These are phyloP conservation scores for Helogale parvula DNA, from an alignment of 2,113 vertebrate genomes.

Conservation along the genomic window DNA sequence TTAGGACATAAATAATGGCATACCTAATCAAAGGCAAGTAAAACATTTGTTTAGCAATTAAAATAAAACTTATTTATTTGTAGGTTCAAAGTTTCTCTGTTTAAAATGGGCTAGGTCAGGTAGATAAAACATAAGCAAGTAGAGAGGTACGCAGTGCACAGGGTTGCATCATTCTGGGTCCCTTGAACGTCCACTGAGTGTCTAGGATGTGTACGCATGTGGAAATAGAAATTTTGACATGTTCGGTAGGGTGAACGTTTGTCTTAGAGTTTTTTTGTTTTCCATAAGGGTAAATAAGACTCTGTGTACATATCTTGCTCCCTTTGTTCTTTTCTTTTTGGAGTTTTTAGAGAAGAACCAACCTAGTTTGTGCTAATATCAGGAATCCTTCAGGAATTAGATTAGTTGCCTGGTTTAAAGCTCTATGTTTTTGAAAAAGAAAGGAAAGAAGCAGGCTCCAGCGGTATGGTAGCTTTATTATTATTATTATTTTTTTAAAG, in stretches of 20 bases:
- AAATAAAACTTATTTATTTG: slow-evolving; percentile 49
- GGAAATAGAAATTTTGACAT: not conserved
- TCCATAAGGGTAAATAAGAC: not conserved
- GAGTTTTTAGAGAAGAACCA: not conserved
- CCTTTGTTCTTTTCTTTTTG: not conserved
- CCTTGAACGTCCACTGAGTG: not conserved
- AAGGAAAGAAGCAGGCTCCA: not conserved
- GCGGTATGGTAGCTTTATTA: not conserved
- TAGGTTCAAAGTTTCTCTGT: slow-evolving; percentile 33
- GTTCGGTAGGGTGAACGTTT: not conserved
- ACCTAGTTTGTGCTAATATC: not conserved
- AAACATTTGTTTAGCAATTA: slow-evolving; percentile 60
- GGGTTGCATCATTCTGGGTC: not conserved
- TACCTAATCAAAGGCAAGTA: slow-evolving; percentile 37
- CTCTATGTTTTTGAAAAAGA: not conserved
- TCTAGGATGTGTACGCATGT: not conserved
- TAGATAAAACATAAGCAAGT: not conserved
- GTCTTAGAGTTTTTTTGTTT: slow-evolving; percentile 42
- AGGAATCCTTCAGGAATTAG: not conserved
- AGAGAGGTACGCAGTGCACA: not conserved
- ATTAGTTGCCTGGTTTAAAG: not conserved
- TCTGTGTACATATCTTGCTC: not conserved
- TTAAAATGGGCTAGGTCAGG: slow-evolving; percentile 35
- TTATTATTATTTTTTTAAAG: no score
- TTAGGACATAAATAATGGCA: slow-evolving; percentile 51